Evolutionary conservation across 2,888 invertebrate species (phyloP).

Genomic region (Aproaerema taeniolella): DNA sequence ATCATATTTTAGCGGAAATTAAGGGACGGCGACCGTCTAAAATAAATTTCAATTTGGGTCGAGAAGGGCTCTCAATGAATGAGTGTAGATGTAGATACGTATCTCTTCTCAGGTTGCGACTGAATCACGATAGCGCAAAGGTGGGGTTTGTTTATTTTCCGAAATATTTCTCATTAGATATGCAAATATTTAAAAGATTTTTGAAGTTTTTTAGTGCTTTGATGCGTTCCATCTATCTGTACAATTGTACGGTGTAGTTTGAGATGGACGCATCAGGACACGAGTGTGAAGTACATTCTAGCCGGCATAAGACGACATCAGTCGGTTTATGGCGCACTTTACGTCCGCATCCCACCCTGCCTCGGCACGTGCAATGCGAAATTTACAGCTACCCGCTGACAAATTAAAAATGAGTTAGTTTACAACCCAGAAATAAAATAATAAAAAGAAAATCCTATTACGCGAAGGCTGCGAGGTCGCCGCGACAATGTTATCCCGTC

Average conservation of each 20-base stretch:
- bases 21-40: slow-evolving; percentile 57
- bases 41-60: slow-evolving; percentile 67
- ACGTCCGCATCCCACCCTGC: slow-evolving; percentile 43
- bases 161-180: no score
- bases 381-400: slow-evolving; percentile 62
- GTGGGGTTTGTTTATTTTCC: slow-evolving; percentile 4
- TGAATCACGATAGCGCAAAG: not conserved
- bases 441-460: slow-evolving; percentile 66
- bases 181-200: no score
- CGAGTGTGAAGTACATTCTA: slow-evolving; percentile 28
- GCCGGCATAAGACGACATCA: slow-evolving; percentile 40
- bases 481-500: slow-evolving; percentile 67
- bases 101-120: slow-evolving; percentile 18
- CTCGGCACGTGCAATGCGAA: slow-evolving; percentile 46
- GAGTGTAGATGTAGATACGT: slow-evolving; percentile 34
- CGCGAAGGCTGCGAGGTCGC: slow-evolving; percentile 42
- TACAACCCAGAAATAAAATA: slow-evolving; percentile 63
- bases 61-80: slow-evolving; percentile 47
- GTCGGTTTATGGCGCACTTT: slow-evolving; percentile 53
- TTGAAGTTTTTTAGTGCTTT: no score
- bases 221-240: no score
- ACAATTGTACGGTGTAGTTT: slow-evolving; percentile 4
- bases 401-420: slow-evolving; percentile 74
- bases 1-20: slow-evolving; percentile 70
- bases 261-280: slow-evolving; percentile 31